These are phyloP conservation scores for Aphelinus atriplicis DNA, from an alignment of 1,140 invertebrate species.

Conservation along the genomic window DNA sequence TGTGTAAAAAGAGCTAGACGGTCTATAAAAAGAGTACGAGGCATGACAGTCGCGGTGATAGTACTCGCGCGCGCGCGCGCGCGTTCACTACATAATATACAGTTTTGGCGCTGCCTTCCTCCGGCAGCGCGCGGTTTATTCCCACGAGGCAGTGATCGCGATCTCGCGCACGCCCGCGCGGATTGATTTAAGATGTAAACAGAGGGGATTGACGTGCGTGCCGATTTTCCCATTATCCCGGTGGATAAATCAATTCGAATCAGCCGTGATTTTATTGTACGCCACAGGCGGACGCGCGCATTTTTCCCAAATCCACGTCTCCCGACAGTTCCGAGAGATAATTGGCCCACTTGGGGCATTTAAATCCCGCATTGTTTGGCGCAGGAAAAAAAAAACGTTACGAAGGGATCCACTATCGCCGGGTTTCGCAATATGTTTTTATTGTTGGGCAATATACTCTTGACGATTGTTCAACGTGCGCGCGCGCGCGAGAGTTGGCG, in stretches of 20 bases:
- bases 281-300: background rate
- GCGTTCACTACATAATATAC: slow-evolving; percentile 6
- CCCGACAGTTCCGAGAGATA: background rate
- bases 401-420: background rate
- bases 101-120: slow-evolving; percentile 28
- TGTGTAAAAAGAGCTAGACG: no score
- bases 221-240: background rate
- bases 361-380: slow-evolving; percentile 5
- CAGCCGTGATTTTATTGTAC: background rate
- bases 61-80: background rate
- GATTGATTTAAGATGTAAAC: slow-evolving; percentile 29
- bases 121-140: slow-evolving; percentile 22
- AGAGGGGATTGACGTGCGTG: slow-evolving; percentile 16
- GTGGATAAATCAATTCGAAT: slow-evolving; percentile 24
- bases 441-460: background rate
- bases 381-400: background rate
- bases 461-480: background rate
- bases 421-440: slow-evolving; percentile 2
- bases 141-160: background rate
- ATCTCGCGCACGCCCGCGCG: background rate
- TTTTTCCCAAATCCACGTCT: no score
- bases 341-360: background rate
- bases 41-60: slow-evolving; percentile 15
- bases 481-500: background rate
- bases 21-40: no score